These are phyloP conservation scores for Karalla daura DNA, from an alignment of 2,797 vertebrate species.

Conservation along the genomic window DNA sequence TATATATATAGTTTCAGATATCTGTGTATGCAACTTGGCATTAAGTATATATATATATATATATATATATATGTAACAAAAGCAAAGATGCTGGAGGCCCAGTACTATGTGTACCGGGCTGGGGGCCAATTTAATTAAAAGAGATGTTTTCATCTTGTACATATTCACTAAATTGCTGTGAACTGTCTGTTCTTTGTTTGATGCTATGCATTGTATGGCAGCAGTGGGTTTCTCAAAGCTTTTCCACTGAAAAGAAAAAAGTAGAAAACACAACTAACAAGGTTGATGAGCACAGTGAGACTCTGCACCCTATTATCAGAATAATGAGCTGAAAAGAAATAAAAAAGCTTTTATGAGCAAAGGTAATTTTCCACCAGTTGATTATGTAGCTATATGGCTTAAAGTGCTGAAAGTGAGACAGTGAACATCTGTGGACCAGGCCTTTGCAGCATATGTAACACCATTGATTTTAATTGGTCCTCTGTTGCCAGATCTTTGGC, in stretches of 20 bases:
- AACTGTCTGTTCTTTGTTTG: neutral
- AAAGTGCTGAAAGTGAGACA: too few relatives aligned
- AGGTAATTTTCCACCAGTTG: neutral
- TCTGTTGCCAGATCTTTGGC: too few relatives aligned
- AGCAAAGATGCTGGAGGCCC: too few relatives aligned
- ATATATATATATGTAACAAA: too few relatives aligned
- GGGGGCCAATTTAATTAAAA: constrained; percentile 5
- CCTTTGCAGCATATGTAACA: too few relatives aligned
- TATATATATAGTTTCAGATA: too few relatives aligned
- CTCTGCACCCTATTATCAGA: neutral
- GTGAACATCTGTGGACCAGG: too few relatives aligned
- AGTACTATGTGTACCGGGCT: too few relatives aligned
- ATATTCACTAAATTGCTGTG: neutral
- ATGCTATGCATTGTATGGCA: too few relatives aligned
- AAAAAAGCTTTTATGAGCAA: neutral
- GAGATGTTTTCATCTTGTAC: constrained; percentile 18
- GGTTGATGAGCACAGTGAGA: neutral
- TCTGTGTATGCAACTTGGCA: too few relatives aligned
- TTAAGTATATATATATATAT: too few relatives aligned
- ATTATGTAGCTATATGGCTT: neutral
- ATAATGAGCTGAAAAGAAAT: neutral
- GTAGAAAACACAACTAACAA: neutral
- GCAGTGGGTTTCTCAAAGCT: neutral
- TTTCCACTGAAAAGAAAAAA: neutral
- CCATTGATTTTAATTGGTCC: too few relatives aligned